Conservation (phyloP, 1,140 invertebrate genomes). For the Drosophila kohkoa region DNA sequence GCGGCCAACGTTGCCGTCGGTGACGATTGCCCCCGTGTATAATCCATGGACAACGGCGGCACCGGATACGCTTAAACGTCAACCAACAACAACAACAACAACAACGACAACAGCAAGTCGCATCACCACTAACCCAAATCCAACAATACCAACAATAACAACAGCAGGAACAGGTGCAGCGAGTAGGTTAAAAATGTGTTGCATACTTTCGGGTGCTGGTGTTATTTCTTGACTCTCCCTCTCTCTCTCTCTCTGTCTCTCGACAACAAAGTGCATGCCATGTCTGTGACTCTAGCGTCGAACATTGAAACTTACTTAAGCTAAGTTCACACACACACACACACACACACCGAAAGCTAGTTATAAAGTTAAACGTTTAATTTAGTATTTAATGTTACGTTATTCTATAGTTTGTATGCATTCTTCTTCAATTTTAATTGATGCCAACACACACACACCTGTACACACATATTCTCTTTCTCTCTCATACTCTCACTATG, state of each 20-base stretch:
- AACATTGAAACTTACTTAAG: slow-evolving; percentile 76
- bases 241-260: background rate
- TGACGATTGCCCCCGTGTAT: slow-evolving; percentile 20
- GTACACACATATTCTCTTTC: slow-evolving; percentile 24
- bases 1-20: background rate
- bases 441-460: slow-evolving; percentile 17
- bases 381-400: slow-evolving; percentile 60
- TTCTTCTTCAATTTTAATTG: slow-evolving; percentile 56
- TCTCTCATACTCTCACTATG: slow-evolving; percentile 34
- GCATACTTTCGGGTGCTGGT: slow-evolving; percentile 26
- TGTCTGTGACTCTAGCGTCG: slow-evolving; percentile 45
- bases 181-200: slow-evolving; percentile 61
- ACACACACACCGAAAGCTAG: slow-evolving; percentile 31
- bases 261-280: slow-evolving; percentile 67
- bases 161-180: slow-evolving; percentile 28
- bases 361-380: slow-evolving; percentile 47
- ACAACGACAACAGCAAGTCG: slow-evolving; percentile 7
- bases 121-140: slow-evolving; percentile 67
- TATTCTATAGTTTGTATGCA: slow-evolving; percentile 36
- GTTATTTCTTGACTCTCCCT: background rate
- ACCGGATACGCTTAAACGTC: slow-evolving; percentile 20
- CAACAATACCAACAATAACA: slow-evolving; percentile 31
- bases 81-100: slow-evolving; percentile 18
- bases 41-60: slow-evolving; percentile 6
- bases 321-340: slow-evolving; percentile 32